Conservation (phyloP, 2,888 invertebrate species). For the Lasioglossum vierecki region DNA sequence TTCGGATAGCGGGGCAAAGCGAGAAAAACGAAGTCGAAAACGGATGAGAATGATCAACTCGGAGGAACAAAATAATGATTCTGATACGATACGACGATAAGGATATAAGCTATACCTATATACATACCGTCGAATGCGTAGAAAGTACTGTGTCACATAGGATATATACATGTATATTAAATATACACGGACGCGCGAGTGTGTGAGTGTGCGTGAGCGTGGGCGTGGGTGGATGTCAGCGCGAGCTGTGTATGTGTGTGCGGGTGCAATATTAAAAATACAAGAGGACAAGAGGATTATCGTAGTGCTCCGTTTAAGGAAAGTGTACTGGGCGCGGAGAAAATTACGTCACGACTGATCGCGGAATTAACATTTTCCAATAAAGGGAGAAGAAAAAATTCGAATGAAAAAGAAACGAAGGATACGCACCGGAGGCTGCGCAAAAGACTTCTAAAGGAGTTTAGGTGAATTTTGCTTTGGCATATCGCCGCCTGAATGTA, state of each 20-base stretch:
- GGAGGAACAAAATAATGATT: conserved; percentile 64
- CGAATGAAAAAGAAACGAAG: neutral
- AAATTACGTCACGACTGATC: conserved; percentile 29
- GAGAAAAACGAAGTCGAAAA: neutral
- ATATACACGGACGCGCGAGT: conserved; percentile 26
- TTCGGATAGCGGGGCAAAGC: neutral
- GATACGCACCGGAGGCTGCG: neutral
- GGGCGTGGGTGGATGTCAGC: conserved; percentile 15
- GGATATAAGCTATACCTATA: conserved; percentile 60
- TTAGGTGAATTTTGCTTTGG: neutral
- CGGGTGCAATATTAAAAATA: conserved; percentile 35
- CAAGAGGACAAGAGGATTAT: conserved; percentile 47
- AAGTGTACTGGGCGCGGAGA: conserved; percentile 43
- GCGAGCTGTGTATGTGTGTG: conserved; percentile 4
- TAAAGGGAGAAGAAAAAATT: neutral
- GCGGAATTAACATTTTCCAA: conserved; percentile 14
- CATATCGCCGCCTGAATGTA: too few relatives aligned
- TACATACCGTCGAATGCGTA: conserved; percentile 67
- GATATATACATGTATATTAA: conserved; percentile 17
- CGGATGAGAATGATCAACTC: conserved; percentile 44
- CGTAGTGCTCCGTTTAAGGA: conserved; percentile 65
- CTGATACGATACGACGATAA: conserved; percentile 61
- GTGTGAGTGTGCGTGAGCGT: conserved; percentile 15
- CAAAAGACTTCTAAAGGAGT: neutral
- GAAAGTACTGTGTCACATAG: conserved; percentile 64